phyloP scores from a whole-genome alignment of 1,140 invertebrate species.

The Drosophila littoralis region DNA sequence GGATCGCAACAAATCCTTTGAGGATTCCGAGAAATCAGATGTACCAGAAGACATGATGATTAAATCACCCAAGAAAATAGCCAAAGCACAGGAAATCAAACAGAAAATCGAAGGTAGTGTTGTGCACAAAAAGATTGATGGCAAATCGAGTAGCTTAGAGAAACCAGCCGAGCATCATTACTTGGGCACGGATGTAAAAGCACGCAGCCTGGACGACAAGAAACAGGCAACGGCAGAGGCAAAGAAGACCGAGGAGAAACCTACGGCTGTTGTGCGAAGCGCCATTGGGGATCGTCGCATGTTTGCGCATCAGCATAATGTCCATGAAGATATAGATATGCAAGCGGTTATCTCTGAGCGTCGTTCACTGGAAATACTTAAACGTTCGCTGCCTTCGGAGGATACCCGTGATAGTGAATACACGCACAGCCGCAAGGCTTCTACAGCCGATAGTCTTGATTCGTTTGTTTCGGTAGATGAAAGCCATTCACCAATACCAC shows the following conservation, averaged over 20 bases:
- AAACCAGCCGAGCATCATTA: conserved; percentile 84
- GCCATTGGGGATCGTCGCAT: conserved; percentile 79
- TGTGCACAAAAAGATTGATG: conserved; percentile 85
- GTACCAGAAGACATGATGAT: conserved; percentile 85
- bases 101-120: conserved; percentile 87
- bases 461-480: conserved; percentile 85
- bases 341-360: conserved; percentile 87
- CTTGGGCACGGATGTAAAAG: conserved; percentile 86
- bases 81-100: conserved; percentile 87
- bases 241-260: conserved; percentile 73
- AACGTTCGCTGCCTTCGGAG: conserved; percentile 78
- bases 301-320: conserved; percentile 80
- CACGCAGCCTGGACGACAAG: conserved; percentile 86
- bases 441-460: conserved; percentile 87
- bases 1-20: conserved; percentile 87
- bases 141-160: conserved; percentile 86
- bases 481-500: conserved; percentile 73
- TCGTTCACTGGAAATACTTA: conserved; percentile 85
- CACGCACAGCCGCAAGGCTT: conserved; percentile 83
- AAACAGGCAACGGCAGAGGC: conserved; percentile 53
- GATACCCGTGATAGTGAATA: conserved; percentile 80
- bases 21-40: conserved; percentile 86
- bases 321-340: conserved; percentile 86
- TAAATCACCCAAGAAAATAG: conserved; percentile 87
- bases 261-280: conserved; percentile 50